A percentile compares a stretch with the other conserved stretches of the same genome.
phyloP scores from a whole-genome alignment of 1,140 invertebrate species.

The Drosophila azteca region DNA sequence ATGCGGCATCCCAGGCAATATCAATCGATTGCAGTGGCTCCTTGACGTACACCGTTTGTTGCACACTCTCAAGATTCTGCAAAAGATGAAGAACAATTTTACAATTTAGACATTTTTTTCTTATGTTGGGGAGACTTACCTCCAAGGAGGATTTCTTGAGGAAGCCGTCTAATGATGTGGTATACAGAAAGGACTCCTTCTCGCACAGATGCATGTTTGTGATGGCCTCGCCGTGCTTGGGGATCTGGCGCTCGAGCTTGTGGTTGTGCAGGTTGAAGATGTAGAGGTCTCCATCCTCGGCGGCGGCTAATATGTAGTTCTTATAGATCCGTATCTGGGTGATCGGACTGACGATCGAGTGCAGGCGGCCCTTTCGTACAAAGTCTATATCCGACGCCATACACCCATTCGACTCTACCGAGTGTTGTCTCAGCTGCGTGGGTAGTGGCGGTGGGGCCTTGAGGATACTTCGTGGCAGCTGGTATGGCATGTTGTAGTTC shows the following conservation, averaged over 20 bases:
- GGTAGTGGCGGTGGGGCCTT: conserved; percentile 16
- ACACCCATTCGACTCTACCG: not conserved
- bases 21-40: conserved; percentile 80
- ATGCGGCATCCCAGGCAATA: conserved; percentile 68
- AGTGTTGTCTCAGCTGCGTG: not conserved
- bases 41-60: conserved; percentile 71
- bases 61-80: conserved; percentile 68
- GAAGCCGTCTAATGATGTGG: conserved; percentile 77
- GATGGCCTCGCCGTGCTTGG: conserved; percentile 79
- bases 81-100: not conserved
- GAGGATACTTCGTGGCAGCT: conserved; percentile 22
- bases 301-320: conserved; percentile 83
- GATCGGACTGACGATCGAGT: conserved; percentile 57
- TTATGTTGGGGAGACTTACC: conserved; percentile 36
- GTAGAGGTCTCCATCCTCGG: conserved; percentile 86
- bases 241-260: conserved; percentile 83
- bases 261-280: conserved; percentile 84
- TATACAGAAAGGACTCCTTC: conserved; percentile 58
- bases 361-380: conserved; percentile 54
- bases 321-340: conserved; percentile 66
- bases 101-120: no score
- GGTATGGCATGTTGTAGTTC: conserved; percentile 36
- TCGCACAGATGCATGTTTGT: conserved; percentile 71
- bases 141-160: conserved; percentile 72
- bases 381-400: conserved; percentile 9